Percentiles rank a stretch among this genome's conserved stretches.
Evolutionary conservation across 1,140 invertebrate genomes (phyloP).

Genomic region (Tetranychus urticae): DNA sequence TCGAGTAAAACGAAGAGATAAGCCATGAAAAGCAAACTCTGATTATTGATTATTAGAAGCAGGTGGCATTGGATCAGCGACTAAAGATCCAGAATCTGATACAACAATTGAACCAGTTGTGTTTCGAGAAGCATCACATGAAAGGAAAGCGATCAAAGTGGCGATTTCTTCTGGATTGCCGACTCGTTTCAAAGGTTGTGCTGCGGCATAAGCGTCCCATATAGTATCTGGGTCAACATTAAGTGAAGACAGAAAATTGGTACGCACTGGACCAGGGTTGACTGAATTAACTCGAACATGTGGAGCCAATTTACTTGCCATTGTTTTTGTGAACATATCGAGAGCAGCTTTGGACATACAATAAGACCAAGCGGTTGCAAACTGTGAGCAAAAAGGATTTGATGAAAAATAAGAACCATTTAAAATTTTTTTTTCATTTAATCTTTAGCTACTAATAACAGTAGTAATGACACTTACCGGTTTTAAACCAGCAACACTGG

Average conservation of each 20-base stretch:
- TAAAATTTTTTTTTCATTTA: background rate
- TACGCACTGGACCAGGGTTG: background rate
- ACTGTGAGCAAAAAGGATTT: background rate
- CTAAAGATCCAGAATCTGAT: conserved; percentile 44
- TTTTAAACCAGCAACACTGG: background rate
- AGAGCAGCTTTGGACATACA: conserved; percentile 64
- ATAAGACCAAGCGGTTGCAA: conserved; percentile 24
- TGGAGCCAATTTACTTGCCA: conserved; percentile 13
- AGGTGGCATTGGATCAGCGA: background rate
- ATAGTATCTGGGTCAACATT: background rate
- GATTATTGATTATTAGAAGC: too few species aligned
- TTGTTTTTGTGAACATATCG: conserved; percentile 63
- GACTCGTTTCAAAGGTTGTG: background rate
- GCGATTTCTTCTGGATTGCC: conserved; percentile 51
- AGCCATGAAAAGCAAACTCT: too few species aligned
- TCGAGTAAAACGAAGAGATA: too few species aligned
- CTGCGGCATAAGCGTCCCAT: background rate
- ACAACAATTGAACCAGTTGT: conserved; percentile 52
- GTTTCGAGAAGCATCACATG: conserved; percentile 47
- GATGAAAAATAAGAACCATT: background rate
- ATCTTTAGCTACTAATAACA: too few species aligned
- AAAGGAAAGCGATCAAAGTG: conserved; percentile 52
- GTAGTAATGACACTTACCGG: background rate
- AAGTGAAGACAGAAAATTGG: background rate
- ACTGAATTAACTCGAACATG: conserved; percentile 46